Base-by-base conservation (phyloP, 2,888 invertebrate genomes). In the Allacma fusca region DNA sequence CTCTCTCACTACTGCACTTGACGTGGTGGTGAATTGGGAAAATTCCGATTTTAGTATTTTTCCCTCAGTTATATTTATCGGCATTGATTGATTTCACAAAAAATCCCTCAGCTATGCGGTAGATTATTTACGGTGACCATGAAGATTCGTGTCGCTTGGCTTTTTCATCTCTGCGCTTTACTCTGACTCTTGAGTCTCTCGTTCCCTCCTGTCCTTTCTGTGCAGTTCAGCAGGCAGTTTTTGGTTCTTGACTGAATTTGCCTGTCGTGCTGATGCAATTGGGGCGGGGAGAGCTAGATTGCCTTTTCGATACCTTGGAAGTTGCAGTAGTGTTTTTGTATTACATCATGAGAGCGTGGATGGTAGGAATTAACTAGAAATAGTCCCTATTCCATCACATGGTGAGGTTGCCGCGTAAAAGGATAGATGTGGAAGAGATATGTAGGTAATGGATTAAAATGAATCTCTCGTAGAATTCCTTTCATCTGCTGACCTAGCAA, bases 71-170 rank as follows among this genome's bases (percentile, higher is more conserved):
- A 16, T 13, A 4, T 50, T 12, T 16, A 50, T 50, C 50, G 50
- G 50, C 50, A n/a, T 19, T n/a, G 50, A 50, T 50, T 50, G 50
- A 50, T 50, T 50, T 50, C 4, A 13, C 5, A 50, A 50, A 50
- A 50, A 50, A 50, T 50, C 50, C n/a, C 50, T 50, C 50, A 9
- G 16, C n/a, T n/a, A n/a, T n/a, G 50, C n/a, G 34, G 16, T 50
- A 50, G 50, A 50, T 50, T 50, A 50, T 50, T 50, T 50, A 50
- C 50, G 19, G 50, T 59, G 65, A 64, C 74, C 74, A 74, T 65
- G 74, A 74, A 74, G 74, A 74, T 74, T 67, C 64, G 73, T 73
- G 73, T 65, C 73, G 65, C 29, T 64, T 43, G 21, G 21, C 19
- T 74, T 29, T 44, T 50, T 40, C 24, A 62, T 62, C 23, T 62